Conservation (phyloP, 2,113 vertebrate species). For the Crotalus viridis region DNA sequence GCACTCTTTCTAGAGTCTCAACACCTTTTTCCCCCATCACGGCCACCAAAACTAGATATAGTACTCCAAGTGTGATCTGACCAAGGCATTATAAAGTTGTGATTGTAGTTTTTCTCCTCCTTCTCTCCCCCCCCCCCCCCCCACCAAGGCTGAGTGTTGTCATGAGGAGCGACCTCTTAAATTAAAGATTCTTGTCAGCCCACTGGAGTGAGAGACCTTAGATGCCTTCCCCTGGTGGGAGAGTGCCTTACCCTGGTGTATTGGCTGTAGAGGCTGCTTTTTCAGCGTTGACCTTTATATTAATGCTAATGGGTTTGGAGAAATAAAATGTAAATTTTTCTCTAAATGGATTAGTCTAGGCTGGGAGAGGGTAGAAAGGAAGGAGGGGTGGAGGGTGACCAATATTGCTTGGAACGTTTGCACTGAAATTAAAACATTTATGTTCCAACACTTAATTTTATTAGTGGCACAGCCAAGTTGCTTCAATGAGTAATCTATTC, state of each 20-base stretch:
- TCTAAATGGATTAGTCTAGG: conserved; percentile 70
- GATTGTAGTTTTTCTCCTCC: not conserved
- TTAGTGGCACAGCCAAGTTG: conserved; percentile 61
- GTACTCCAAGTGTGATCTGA: not conserved
- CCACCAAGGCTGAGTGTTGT: conserved; percentile 10
- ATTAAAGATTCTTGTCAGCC: conserved; percentile 60
- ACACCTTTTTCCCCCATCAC: not conserved
- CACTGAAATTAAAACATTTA: conserved; percentile 70
- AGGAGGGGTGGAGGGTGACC: conserved; percentile 2
- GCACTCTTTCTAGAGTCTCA: not conserved
- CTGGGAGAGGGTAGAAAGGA: conserved; percentile 50
- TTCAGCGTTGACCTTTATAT: conserved; percentile 67
- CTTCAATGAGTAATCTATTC: conserved; percentile 52
- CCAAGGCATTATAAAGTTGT: not conserved
- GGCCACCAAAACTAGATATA: not conserved
- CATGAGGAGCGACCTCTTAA: conserved; percentile 39
- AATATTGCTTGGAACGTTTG: conserved; percentile 58
- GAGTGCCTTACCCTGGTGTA: conserved; percentile 57
- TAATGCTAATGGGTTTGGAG: conserved; percentile 70
- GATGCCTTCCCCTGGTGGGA: conserved; percentile 55
- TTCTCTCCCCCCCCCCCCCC: not conserved
- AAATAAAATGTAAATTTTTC: conserved; percentile 72
- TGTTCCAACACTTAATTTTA: conserved; percentile 71
- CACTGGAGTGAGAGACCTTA: conserved; percentile 50
- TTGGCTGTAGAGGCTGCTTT: conserved; percentile 64